Base-by-base conservation (phyloP, 2,888 invertebrate genomes). In the Plagodis pulveraria region DNA sequence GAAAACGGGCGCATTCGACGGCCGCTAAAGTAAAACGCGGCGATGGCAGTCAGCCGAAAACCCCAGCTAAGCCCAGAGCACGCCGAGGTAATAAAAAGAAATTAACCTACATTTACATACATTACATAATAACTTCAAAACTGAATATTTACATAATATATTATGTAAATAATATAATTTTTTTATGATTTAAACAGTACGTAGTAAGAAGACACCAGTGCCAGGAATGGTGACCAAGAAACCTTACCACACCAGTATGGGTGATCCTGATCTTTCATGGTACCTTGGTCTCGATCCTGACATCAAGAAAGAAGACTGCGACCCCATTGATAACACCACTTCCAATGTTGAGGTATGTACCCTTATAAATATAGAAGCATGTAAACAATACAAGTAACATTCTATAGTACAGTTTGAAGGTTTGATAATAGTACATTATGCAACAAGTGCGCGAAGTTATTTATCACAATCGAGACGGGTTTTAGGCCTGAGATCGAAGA, bases 201-300 rank as follows among this genome's bases (percentile, higher is more conserved):
- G 86, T 38, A 84, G 80, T 33, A 88, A 86, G 62, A 86, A 80
- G 63, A 77, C 83, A 2, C 86, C 88, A 5, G 67, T 84, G 50
- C 89, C 89, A 0, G 85, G 83, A 11, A 77, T 86, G 80, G 77
- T 76, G 62, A 86, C 87, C 4, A 73, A 67, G 32, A 75, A 76
- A 46, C 81, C 83, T 12, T 91, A 91, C 65, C 82, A 83, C 60
- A 90, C 90, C 0, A 67, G 82, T 51, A 79, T 89, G 47, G 89
- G 91, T 7, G 86, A 89, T 62, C 84, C 86, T 0, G 90, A 91
- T 65, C 45, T 84, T 6, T 84, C 89, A 1, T 91, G 91, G 91
- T 90, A 94, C 91, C 58, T 94, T 83, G 76, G 95, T 86, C 71
- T 84, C 66, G 78, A 93, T 72, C 86, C 93, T 71, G 81, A 90